phyloP scores from a whole-genome alignment of 2,113 vertebrate species.

The Labrus mixtus region DNA sequence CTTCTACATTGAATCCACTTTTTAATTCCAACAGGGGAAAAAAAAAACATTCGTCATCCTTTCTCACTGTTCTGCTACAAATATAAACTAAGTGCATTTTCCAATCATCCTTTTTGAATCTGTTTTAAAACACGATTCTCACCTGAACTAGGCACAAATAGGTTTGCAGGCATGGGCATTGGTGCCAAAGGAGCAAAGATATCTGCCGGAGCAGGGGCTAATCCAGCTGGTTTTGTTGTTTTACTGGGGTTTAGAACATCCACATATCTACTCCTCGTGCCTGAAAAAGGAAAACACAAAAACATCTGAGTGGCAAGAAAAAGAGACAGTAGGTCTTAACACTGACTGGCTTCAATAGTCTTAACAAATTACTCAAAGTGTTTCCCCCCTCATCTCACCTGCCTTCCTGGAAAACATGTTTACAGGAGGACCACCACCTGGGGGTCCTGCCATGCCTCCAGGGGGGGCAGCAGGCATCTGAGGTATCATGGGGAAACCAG shows the following conservation, averaged over 20 bases:
- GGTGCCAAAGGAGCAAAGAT: constrained; percentile 95
- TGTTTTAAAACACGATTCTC: background rate
- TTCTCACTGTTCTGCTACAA: background rate
- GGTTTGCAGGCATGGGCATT: constrained; percentile 89
- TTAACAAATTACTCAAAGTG: no score
- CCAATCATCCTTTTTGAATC: background rate
- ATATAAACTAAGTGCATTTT: background rate
- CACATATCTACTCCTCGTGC: constrained; percentile 91
- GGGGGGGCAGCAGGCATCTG: constrained; percentile 66
- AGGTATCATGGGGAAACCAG: constrained; percentile 86
- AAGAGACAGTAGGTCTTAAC: no score
- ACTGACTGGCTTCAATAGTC: no score
- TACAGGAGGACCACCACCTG: constrained; percentile 79
- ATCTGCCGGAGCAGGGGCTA: constrained; percentile 88
- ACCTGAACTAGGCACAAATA: constrained; percentile 93
- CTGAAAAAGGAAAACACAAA: constrained; percentile 50
- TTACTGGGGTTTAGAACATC: constrained; percentile 92
- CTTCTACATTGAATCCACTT: no score
- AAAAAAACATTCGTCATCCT: no score
- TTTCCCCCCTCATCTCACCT: constrained; percentile 80
- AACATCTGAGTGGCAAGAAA: background rate
- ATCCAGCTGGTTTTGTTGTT: constrained; percentile 73
- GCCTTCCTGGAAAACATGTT: constrained; percentile 96
- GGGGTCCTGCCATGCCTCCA: constrained; percentile 74
- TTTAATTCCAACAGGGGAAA: no score